Base-by-base conservation (phyloP, 1,140 invertebrate species). In the Mercenaria mercenaria region DNA sequence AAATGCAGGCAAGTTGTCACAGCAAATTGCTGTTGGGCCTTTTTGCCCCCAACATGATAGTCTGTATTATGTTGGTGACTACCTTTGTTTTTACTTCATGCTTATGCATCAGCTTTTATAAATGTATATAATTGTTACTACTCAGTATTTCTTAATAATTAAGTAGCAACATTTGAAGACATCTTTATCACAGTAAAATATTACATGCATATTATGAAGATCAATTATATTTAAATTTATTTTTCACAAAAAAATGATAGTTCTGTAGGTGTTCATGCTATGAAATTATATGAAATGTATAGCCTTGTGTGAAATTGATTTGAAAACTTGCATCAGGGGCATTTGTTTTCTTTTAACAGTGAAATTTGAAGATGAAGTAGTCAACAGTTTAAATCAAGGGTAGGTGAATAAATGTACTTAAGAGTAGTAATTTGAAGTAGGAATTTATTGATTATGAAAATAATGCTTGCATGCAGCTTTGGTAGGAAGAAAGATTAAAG, bases 1-100 rank as follows among this genome's bases (percentile, higher is more conserved):
- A 67, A 37, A 18, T 32, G 52, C 39, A 59, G 39, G 39, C 59
- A 50, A 67, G 43, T 79, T 79, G 82, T 69, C 74, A 72, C 79
- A 47, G 85, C 34, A n/a, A 59, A 8, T 34, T 82, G 41, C 81
- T 67, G 81, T 79, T 77, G 81, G 79, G 81, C 59, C 34, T 81
- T 61, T 79, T 61, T 79, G 88, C 82, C 88, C 88, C 82, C 74
- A 80, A 77, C 76, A 69, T 29, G 43, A 47, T 47, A 47, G n/a
- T 47, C 6, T 47, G 43, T 47, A 47, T 47, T 34, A 39, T 83
- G 32, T 61, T 74, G 80, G 61, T 43, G 69, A 59, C 67, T 76
- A 39, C 1, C 52, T 67, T 69, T 13, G 67, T 61, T 81, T 39
- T 47, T 6, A 47, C 43, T 47, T 47, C n/a, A n/a, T n/a, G n/a